phyloP scores from a whole-genome alignment of 2,888 invertebrate species.

The Leucania comma region DNA sequence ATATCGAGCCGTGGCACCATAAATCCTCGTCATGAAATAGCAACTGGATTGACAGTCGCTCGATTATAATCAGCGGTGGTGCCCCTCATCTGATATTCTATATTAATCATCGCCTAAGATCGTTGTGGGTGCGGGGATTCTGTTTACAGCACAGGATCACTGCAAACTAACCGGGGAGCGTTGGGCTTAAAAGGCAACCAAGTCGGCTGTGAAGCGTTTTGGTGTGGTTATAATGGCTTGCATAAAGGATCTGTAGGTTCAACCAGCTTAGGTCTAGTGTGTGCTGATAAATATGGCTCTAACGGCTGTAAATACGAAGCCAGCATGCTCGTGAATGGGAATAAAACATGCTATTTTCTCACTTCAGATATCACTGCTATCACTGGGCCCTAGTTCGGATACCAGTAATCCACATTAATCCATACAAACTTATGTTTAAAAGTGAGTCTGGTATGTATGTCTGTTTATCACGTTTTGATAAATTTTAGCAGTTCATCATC shows the following conservation, averaged over 20 bases:
- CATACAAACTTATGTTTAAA: neutral
- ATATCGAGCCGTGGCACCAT: conserved; percentile 72
- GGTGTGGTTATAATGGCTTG: conserved; percentile 38
- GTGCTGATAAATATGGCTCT: conserved; percentile 26
- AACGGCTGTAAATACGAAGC: conserved; percentile 27
- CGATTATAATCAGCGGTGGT: conserved; percentile 72
- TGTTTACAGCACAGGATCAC: conserved; percentile 26
- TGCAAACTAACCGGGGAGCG: conserved; percentile 21
- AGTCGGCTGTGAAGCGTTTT: conserved; percentile 27
- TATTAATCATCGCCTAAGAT: conserved; percentile 59
- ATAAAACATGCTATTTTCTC: neutral
- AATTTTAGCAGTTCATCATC: too few relatives aligned
- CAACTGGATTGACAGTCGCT: conserved; percentile 77
- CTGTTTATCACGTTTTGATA: too few relatives aligned
- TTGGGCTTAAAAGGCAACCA: conserved; percentile 20
- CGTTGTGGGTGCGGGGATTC: conserved; percentile 30
- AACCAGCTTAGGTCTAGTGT: conserved; percentile 23
- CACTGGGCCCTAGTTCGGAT: neutral
- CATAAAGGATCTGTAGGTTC: conserved; percentile 43
- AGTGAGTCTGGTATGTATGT: too few relatives aligned
- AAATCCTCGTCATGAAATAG: conserved; percentile 80
- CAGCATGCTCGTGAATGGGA: conserved; percentile 32
- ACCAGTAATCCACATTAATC: neutral
- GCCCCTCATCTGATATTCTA: conserved; percentile 57
- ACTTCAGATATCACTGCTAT: neutral